These are phyloP conservation scores for Mizuhopecten yessoensis DNA, from an alignment of 1,140 invertebrate species.

Conservation along the genomic window DNA sequence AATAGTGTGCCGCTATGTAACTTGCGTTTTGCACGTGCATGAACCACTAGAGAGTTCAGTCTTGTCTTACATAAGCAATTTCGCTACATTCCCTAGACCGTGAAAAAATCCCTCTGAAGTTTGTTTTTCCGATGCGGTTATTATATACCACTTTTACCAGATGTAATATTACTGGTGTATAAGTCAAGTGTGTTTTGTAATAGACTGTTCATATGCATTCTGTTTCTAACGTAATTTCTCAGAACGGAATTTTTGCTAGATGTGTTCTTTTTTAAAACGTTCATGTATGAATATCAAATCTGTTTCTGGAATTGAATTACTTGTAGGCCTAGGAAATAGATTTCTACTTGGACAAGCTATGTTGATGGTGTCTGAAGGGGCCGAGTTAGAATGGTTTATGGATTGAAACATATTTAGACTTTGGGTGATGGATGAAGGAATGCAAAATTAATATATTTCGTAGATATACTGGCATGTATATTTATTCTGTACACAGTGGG, in stretches of 20 bases:
- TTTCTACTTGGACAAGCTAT: not conserved
- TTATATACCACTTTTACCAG: not conserved
- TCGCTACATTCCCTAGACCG: conserved; percentile 29
- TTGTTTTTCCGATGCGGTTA: not conserved
- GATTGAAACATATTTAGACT: not conserved
- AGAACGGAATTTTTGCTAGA: conserved; percentile 1
- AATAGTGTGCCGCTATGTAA: not conserved
- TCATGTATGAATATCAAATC: conserved; percentile 14
- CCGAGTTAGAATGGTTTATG: not conserved
- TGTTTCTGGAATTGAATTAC: conserved; percentile 23
- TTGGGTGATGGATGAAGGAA: not conserved
- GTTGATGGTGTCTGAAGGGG: not conserved
- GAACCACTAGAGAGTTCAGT: conserved; percentile 31
- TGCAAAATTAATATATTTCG: not conserved
- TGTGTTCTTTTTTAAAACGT: not conserved
- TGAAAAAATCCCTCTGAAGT: conserved; percentile 38
- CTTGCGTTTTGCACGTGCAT: conserved; percentile 2
- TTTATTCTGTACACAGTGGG: not conserved
- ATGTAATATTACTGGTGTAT: not conserved
- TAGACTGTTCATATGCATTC: not conserved
- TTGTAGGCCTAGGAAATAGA: not conserved
- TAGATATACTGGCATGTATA: not conserved
- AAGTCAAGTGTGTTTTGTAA: not conserved
- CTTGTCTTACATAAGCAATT: conserved; percentile 34
- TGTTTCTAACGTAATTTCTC: not conserved